These are phyloP conservation scores for Drosophila bocki DNA, from an alignment of 1,140 invertebrate species.

Conservation along the genomic window DNA sequence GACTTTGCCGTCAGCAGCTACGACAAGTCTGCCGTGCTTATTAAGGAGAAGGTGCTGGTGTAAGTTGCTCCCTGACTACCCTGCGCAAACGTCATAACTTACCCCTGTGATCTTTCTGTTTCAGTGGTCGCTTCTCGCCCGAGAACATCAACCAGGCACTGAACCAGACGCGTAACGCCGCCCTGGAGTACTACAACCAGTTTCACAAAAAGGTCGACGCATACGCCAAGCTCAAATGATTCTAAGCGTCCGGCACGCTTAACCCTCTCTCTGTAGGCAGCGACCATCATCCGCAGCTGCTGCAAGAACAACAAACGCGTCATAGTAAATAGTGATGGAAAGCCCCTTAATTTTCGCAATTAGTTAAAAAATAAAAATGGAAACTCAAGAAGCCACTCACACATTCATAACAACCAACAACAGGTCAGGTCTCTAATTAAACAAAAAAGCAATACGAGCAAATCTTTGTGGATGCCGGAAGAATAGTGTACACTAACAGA, in stretches of 20 bases:
- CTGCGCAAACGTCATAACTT: not conserved
- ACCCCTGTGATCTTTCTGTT: slow-evolving; percentile 72
- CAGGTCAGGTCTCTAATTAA: slow-evolving; percentile 22
- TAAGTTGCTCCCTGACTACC: slow-evolving; percentile 86
- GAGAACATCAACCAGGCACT: slow-evolving; percentile 90
- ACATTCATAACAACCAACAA: slow-evolving; percentile 25
- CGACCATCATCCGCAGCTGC: slow-evolving; percentile 44
- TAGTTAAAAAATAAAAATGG: slow-evolving; percentile 44
- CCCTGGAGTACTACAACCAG: slow-evolving; percentile 88
- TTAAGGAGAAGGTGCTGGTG: slow-evolving; percentile 91
- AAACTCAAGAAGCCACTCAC: slow-evolving; percentile 36
- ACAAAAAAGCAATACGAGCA: slow-evolving; percentile 51
- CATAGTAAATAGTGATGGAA: slow-evolving; percentile 63
- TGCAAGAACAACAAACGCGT: slow-evolving; percentile 41
- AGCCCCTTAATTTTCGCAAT: slow-evolving; percentile 52
- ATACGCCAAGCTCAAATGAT: slow-evolving; percentile 89
- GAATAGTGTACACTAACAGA: slow-evolving; percentile 42
- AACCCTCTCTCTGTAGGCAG: slow-evolving; percentile 40
- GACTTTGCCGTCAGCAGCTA: slow-evolving; percentile 86
- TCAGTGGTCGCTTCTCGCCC: slow-evolving; percentile 90
- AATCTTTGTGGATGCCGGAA: slow-evolving; percentile 27
- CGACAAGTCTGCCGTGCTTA: slow-evolving; percentile 86
- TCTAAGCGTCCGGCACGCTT: slow-evolving; percentile 79
- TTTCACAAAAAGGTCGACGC: slow-evolving; percentile 90
- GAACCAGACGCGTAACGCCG: slow-evolving; percentile 86